A percentile compares a stretch with the other conserved stretches of the same genome.
Evolutionary conservation across 2,888 invertebrate species (phyloP).

Genomic region (Girardia tigrina): DNA sequence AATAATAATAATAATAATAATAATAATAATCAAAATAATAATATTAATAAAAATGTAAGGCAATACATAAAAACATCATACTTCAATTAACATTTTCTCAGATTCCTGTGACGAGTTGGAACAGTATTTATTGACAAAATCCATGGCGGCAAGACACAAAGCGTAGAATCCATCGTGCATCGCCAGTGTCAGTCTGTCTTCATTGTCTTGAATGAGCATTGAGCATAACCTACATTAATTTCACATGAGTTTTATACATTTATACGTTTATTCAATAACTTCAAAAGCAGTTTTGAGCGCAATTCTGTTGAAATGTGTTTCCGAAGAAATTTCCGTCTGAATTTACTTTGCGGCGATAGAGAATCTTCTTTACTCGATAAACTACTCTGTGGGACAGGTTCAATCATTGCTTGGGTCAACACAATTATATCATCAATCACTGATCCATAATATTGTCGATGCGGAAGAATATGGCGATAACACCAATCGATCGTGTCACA

Average conservation of each 20-base stretch:
- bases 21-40: not conserved
- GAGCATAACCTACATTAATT: not conserved
- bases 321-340: not conserved
- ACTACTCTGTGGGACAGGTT: not conserved
- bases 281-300: not conserved
- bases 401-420: not conserved
- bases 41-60: not conserved
- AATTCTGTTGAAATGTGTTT: not conserved
- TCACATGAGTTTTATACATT: not conserved
- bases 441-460: not conserved
- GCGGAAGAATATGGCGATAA: not conserved
- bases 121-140: not conserved
- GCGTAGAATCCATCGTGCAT: conserved; percentile 19
- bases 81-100: not conserved
- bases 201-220: conserved; percentile 5
- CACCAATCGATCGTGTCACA: conserved; percentile 9
- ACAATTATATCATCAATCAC: not conserved
- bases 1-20: not conserved
- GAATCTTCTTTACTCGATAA: not conserved
- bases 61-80: too few relatives aligned
- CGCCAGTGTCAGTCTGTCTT: not conserved
- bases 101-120: not conserved
- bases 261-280: not conserved
- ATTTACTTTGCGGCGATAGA: not conserved
- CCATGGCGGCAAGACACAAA: not conserved